Conservation (phyloP, 1,140 invertebrate genomes). For the Heliconius hewitsoni region DNA sequence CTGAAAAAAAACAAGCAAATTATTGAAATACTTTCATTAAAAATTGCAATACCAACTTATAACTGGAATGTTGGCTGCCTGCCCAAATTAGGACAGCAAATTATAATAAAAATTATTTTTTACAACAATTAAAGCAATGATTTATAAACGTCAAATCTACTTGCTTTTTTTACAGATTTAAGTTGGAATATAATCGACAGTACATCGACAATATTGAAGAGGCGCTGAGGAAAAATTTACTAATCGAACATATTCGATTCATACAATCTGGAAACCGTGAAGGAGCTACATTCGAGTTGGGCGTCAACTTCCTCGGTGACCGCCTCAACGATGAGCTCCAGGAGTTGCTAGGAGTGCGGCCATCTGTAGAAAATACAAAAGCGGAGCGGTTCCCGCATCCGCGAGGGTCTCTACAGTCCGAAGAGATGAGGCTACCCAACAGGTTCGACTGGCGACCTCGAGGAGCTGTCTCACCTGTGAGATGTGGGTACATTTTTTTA, state of each 20-base stretch:
- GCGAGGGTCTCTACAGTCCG: slow-evolving; percentile 30
- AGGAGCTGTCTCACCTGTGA: slow-evolving; percentile 56
- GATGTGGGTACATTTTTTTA: slow-evolving; percentile 37
- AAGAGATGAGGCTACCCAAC: slow-evolving; percentile 38
- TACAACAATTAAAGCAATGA: too few relatives aligned
- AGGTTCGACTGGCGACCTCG: slow-evolving; percentile 62
- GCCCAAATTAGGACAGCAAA: too few relatives aligned
- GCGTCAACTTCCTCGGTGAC: slow-evolving; percentile 52
- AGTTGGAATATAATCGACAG: slow-evolving; percentile 43
- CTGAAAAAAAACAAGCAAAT: too few relatives aligned
- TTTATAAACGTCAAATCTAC: background rate
- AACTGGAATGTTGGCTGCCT: too few relatives aligned
- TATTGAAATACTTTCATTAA: too few relatives aligned
- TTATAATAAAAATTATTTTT: too few relatives aligned
- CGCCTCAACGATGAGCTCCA: slow-evolving; percentile 50
- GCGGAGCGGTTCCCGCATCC: slow-evolving; percentile 50
- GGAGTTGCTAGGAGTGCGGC: slow-evolving; percentile 43
- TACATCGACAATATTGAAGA: slow-evolving; percentile 58
- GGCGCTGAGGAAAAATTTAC: slow-evolving; percentile 58
- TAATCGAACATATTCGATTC: slow-evolving; percentile 55
- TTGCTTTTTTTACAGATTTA: slow-evolving; percentile 45
- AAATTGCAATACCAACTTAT: too few relatives aligned
- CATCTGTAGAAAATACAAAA: slow-evolving; percentile 27
- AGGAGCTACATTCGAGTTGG: slow-evolving; percentile 50
- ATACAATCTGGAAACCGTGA: slow-evolving; percentile 56